Conservation (phyloP, 2,888 invertebrate species). For the Hemistola chrysoprasaria region DNA sequence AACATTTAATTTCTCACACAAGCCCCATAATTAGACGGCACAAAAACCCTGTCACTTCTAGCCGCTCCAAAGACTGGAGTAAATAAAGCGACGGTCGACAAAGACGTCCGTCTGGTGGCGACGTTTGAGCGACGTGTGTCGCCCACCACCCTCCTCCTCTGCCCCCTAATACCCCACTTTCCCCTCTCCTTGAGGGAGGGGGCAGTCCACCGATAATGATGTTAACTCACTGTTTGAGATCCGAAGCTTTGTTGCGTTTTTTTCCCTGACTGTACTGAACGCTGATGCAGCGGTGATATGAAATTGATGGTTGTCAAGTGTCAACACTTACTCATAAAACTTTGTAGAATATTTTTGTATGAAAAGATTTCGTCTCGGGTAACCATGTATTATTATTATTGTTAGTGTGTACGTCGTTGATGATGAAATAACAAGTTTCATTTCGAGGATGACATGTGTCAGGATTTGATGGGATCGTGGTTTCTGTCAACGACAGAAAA, state of each 20-base stretch:
- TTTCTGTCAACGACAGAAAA: no score
- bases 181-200: slow-evolving; percentile 33
- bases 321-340: neutral
- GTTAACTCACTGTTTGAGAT: slow-evolving; percentile 76
- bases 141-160: slow-evolving; percentile 44
- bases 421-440: no score
- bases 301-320: slow-evolving; percentile 23
- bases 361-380: no score
- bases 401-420: no score
- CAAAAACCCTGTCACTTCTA: slow-evolving; percentile 67
- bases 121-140: slow-evolving; percentile 81
- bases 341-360: no score
- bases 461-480: no score
- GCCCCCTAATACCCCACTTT: slow-evolving; percentile 18
- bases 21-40: slow-evolving; percentile 48
- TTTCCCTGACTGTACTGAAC: slow-evolving; percentile 36
- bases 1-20: slow-evolving; percentile 35
- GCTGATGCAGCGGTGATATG: slow-evolving; percentile 42
- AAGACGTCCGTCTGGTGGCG: slow-evolving; percentile 80
- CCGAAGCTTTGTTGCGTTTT: slow-evolving; percentile 71
- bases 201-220: slow-evolving; percentile 72
- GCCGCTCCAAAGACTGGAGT: slow-evolving; percentile 59
- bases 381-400: no score
- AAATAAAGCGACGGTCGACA: slow-evolving; percentile 79
- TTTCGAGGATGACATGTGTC: no score